These are phyloP conservation scores for Lithobates pipiens DNA, from an alignment of 2,797 vertebrate genomes.

Conservation along the genomic window DNA sequence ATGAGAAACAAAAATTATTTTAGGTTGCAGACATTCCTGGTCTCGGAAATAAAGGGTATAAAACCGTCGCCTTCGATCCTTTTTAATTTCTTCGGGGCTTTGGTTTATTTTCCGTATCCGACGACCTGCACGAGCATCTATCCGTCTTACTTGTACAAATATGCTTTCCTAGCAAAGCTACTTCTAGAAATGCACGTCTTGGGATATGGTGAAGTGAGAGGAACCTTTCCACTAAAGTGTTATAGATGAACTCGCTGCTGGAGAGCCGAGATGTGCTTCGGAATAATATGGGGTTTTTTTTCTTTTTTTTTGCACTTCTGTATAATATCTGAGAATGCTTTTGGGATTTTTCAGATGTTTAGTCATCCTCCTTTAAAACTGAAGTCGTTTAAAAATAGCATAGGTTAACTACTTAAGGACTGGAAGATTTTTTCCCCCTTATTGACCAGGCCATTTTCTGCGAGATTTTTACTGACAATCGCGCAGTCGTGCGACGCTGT, in stretches of 20 bases:
- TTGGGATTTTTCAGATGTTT: not conserved
- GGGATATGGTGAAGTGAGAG: constrained; percentile 27
- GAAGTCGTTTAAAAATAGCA: not conserved
- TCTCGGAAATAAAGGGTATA: not conserved
- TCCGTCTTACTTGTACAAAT: constrained; percentile 33
- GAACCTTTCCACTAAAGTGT: constrained; percentile 18
- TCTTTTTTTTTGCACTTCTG: not conserved
- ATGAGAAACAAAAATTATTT: not conserved
- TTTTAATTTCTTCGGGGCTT: constrained; percentile 1
- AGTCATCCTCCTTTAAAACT: not conserved
- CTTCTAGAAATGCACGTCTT: constrained; percentile 35
- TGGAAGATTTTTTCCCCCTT: too few relatives aligned
- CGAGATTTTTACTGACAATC: too few relatives aligned
- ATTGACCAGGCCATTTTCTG: too few relatives aligned
- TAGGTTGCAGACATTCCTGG: not conserved
- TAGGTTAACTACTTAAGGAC: not conserved
- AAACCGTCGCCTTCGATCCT: not conserved
- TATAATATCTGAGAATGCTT: constrained; percentile 6
- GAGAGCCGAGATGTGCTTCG: not conserved
- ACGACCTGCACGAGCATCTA: not conserved
- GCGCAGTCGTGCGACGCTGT: too few relatives aligned
- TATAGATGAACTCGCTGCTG: constrained; percentile 1
- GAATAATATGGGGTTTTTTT: not conserved
- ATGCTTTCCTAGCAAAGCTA: constrained; percentile 26
- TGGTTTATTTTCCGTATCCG: not conserved